These are phyloP conservation scores for Campopleginae sp. DNA, from an alignment of 2,888 invertebrate species.

Conservation along the genomic window DNA sequence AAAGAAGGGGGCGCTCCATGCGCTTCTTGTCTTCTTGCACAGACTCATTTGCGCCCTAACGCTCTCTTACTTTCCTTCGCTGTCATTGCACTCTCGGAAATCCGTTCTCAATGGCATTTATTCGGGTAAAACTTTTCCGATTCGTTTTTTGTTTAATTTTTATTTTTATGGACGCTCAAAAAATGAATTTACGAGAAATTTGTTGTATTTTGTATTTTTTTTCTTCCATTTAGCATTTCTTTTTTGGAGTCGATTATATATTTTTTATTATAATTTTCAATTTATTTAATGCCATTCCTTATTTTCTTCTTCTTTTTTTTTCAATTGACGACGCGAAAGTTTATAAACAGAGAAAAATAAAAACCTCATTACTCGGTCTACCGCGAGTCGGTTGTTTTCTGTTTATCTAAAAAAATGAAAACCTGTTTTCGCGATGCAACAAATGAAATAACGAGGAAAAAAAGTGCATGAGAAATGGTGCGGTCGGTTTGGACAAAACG, in stretches of 20 bases:
- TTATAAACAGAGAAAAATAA: background rate
- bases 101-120: background rate
- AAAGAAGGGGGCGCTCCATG: conserved; percentile 64
- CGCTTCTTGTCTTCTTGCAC: conserved; percentile 73
- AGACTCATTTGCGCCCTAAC: conserved; percentile 14
- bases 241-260: too few relatives aligned
- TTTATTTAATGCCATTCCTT: too few relatives aligned
- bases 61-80: conserved; percentile 20
- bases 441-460: conserved; percentile 51
- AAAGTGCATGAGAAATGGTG: background rate
- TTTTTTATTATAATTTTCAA: too few relatives aligned
- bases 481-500: conserved; percentile 28
- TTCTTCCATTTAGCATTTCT: too few relatives aligned
- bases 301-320: too few relatives aligned
- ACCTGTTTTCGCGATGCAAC: conserved; percentile 9
- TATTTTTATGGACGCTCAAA: too few relatives aligned
- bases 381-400: background rate
- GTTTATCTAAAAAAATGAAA: background rate
- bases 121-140: too few relatives aligned
- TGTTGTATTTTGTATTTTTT: too few relatives aligned
- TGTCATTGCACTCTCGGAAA: conserved; percentile 3
- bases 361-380: background rate
- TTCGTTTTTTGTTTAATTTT: too few relatives aligned
- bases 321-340: background rate
- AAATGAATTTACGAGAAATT: too few relatives aligned